These are phyloP conservation scores for Ypsolopha sequella DNA, from an alignment of 2,888 invertebrate species.

Conservation along the genomic window DNA sequence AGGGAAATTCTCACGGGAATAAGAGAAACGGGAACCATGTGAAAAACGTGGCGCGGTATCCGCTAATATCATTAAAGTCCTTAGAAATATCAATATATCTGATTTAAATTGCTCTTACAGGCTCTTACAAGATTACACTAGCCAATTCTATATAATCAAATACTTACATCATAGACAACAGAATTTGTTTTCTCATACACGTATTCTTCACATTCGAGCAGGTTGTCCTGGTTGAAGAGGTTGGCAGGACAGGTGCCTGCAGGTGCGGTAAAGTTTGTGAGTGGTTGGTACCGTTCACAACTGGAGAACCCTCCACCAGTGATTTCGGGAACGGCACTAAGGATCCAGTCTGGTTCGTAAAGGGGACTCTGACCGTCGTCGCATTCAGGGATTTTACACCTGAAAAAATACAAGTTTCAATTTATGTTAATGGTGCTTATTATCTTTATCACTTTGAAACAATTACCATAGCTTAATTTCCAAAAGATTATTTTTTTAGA, in stretches of 20 bases:
- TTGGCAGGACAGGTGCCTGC: constrained; percentile 28
- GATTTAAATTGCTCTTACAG: too few relatives aligned
- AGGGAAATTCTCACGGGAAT: too few relatives aligned
- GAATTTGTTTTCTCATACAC: constrained; percentile 45
- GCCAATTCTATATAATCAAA: not conserved
- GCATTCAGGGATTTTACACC: constrained; percentile 67
- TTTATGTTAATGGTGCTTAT: too few relatives aligned
- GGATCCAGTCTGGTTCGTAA: constrained; percentile 51
- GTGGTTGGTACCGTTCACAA: constrained; percentile 47
- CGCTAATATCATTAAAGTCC: too few relatives aligned
- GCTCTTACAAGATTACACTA: too few relatives aligned
- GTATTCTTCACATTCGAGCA: constrained; percentile 28
- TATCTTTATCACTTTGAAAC: too few relatives aligned
- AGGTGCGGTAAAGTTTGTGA: constrained; percentile 21
- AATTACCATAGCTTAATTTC: too few relatives aligned
- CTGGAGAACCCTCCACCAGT: constrained; percentile 32
- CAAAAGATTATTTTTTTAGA: too few relatives aligned
- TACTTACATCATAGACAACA: constrained; percentile 48
- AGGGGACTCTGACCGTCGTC: constrained; percentile 30
- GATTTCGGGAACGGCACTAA: constrained; percentile 45
- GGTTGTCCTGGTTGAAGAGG: constrained; percentile 23
- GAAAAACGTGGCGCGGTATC: too few relatives aligned
- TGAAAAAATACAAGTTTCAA: constrained; percentile 14
- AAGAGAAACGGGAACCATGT: too few relatives aligned
- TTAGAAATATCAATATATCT: too few relatives aligned